These are phyloP conservation scores for Lacerta agilis DNA, from an alignment of 2,797 vertebrate species.

Conservation along the genomic window DNA sequence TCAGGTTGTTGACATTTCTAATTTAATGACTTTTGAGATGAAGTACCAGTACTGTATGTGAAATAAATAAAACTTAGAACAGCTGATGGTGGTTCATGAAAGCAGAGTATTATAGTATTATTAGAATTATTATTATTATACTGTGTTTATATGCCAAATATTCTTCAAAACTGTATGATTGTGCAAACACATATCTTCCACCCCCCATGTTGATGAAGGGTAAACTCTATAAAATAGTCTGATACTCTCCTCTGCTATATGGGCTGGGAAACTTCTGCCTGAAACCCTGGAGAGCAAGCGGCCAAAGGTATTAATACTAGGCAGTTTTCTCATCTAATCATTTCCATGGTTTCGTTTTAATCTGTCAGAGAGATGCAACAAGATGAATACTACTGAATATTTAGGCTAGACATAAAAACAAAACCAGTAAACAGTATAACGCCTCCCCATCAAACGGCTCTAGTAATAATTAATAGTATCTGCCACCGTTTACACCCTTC, in stretches of 20 bases:
- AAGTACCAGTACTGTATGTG: no score
- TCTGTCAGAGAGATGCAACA: not conserved
- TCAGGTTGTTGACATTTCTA: no score
- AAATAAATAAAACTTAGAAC: not conserved
- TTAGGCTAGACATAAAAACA: no score
- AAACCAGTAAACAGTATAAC: no score
- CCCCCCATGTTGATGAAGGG: not conserved
- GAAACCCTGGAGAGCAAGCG: no score
- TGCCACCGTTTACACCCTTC: no score
- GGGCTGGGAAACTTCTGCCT: no score
- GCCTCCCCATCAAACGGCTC: no score
- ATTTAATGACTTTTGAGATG: not conserved
- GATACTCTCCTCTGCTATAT: not conserved
- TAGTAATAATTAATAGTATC: not conserved
- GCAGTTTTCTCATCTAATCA: no score
- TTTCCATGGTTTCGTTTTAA: not conserved
- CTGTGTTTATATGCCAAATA: no score
- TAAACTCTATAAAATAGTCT: not conserved
- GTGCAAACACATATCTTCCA: not conserved
- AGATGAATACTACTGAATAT: not conserved
- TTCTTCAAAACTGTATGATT: not conserved
- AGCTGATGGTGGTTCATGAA: not conserved
- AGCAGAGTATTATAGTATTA: not conserved
- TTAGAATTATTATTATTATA: no score
- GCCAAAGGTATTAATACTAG: no score